Conservation (phyloP, 2,113 vertebrate genomes). For the Labeo rohita region DNA sequence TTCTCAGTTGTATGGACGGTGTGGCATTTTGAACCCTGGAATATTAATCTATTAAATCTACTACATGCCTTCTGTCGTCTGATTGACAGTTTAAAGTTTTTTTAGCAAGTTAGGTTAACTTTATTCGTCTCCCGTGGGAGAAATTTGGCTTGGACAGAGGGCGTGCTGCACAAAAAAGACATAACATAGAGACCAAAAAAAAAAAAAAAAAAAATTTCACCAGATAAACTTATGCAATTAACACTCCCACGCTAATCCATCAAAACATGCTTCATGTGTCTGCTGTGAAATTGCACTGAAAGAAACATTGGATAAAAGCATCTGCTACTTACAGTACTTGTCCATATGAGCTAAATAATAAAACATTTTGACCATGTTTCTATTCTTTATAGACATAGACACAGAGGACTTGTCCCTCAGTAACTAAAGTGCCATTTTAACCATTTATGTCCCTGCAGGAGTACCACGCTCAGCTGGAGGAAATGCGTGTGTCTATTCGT, state of each 20-base stretch:
- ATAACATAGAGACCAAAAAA: no score
- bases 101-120: no score
- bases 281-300: no score
- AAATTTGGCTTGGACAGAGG: no score
- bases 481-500: slow-evolving; percentile 94
- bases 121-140: no score
- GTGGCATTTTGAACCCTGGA: neutral
- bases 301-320: neutral
- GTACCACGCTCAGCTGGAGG: slow-evolving; percentile 96
- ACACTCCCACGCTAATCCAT: no score
- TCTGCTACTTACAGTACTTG: neutral
- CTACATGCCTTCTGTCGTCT: no score
- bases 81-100: no score
- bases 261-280: no score
- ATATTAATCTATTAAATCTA: neutral
- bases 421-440: neutral
- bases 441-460: slow-evolving; percentile 75
- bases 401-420: neutral
- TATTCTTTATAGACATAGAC: neutral
- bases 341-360: neutral
- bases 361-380: neutral
- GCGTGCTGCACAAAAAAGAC: no score
- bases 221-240: no score
- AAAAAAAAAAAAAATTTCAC: no score
- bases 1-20: neutral